Evolutionary conservation across 2,797 vertebrate genomes (phyloP).

Genomic region (Merluccius polli): DNA sequence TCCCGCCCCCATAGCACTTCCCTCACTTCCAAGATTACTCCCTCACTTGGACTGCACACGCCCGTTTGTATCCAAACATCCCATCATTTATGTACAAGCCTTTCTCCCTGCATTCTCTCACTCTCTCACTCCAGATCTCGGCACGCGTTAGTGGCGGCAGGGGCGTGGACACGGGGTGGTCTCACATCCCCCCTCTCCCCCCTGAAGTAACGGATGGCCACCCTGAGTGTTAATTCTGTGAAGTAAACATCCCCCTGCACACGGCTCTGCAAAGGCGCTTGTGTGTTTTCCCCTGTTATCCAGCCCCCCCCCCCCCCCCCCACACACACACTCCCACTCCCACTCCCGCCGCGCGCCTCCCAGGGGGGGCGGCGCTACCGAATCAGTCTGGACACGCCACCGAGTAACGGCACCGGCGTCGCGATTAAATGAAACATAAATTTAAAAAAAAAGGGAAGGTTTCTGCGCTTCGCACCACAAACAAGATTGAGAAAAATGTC

Average conservation of each 20-base stretch:
- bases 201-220: neutral
- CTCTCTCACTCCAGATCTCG: neutral
- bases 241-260: neutral
- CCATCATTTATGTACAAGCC: slow-evolving; percentile 6
- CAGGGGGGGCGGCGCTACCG: too few species aligned
- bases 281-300: neutral
- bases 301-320: too few species aligned
- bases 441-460: neutral
- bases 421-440: neutral
- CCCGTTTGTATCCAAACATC: slow-evolving; percentile 8
- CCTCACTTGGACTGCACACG: neutral
- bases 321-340: too few species aligned
- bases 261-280: neutral
- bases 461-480: slow-evolving; percentile 23
- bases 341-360: too few species aligned
- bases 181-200: neutral
- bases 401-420: neutral
- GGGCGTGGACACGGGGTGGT: neutral
- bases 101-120: neutral
- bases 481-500: neutral
- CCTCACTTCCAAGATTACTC: neutral
- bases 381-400: neutral
- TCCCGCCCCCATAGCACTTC: neutral
- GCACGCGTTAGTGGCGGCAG: neutral
- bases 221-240: neutral